phyloP scores from a whole-genome alignment of 2,797 vertebrate genomes.

The Acropternis orthonyx region DNA sequence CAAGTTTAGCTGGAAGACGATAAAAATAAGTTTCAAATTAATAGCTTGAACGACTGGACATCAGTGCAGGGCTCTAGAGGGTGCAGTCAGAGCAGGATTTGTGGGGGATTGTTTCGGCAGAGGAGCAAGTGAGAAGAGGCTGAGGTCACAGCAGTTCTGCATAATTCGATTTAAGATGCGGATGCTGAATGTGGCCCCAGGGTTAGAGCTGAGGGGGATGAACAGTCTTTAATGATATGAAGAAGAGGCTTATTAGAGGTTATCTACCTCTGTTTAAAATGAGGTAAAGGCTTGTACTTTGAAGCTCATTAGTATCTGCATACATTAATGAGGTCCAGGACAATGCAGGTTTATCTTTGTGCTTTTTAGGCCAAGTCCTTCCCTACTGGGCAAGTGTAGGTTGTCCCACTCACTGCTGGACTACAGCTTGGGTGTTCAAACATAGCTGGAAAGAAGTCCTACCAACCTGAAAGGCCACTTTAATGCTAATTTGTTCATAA shows the following conservation, averaged over 20 bases:
- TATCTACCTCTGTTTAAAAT: neutral
- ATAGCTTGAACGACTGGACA: neutral
- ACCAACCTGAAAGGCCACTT: neutral
- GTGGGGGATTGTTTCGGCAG: neutral
- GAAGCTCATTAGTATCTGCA: neutral
- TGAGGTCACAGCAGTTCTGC: neutral
- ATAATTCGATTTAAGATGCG: fast-evolving
- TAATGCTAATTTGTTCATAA: neutral
- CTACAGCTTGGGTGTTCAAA: neutral
- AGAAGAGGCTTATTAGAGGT: neutral
- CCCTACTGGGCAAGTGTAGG: neutral
- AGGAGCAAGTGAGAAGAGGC: neutral
- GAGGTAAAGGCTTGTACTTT: neutral
- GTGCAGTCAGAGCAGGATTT: neutral
- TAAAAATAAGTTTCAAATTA: neutral
- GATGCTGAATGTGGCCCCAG: neutral
- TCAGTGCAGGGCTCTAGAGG: neutral
- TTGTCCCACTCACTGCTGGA: neutral
- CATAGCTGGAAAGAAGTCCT: neutral
- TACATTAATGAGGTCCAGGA: neutral
- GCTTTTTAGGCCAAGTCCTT: neutral
- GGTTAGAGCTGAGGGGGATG: neutral
- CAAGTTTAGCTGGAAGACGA: neutral
- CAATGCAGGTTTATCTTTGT: neutral
- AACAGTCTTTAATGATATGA: neutral